Conservation (phyloP, 2,113 vertebrate species). For the Orycteropus afer region DNA sequence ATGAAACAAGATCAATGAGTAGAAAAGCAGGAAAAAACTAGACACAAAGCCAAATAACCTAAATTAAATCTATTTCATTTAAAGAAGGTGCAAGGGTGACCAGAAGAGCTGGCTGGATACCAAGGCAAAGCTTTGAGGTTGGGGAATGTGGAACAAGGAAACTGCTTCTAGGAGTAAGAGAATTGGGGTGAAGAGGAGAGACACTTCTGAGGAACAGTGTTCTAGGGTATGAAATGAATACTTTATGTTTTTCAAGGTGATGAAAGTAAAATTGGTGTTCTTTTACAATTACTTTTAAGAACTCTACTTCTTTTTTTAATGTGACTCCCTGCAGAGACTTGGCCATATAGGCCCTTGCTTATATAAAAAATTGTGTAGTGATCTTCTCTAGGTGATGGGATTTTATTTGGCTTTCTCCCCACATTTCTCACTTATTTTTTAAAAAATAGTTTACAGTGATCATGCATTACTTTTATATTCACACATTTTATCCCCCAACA, state of each 20-base stretch:
- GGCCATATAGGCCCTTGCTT: background rate
- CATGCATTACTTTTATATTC: background rate
- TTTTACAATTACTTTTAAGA: background rate
- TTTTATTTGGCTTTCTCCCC: background rate
- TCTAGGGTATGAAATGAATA: background rate
- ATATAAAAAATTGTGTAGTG: background rate
- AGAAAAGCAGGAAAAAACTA: background rate
- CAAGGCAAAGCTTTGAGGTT: background rate
- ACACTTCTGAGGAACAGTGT: background rate
- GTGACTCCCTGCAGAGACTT: background rate
- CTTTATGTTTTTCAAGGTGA: background rate
- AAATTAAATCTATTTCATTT: background rate
- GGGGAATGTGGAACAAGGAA: background rate
- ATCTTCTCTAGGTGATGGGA: slow-evolving; percentile 11
- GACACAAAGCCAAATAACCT: background rate
- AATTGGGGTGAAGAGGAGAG: background rate
- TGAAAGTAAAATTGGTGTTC: background rate
- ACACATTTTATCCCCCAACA: background rate
- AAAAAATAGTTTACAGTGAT: background rate
- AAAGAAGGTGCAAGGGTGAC: background rate
- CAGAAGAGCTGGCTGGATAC: background rate
- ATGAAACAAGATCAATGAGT: background rate
- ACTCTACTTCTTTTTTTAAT: background rate
- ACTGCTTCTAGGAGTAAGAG: background rate
- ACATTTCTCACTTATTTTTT: background rate